Conservation (phyloP, 2,888 invertebrate species). For the Petrophora chlorosata region DNA sequence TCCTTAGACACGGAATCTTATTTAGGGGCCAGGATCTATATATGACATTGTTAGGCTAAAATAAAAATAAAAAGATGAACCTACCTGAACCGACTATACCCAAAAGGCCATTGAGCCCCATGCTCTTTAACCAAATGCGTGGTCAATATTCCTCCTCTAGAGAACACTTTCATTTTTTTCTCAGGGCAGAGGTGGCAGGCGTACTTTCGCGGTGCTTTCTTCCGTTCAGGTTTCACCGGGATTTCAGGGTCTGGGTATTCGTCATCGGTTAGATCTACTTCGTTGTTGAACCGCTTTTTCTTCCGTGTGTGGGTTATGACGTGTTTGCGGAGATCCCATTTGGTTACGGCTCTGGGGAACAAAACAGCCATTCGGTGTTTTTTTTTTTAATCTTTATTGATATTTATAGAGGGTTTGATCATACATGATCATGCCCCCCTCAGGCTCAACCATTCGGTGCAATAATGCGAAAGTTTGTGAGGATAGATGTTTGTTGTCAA, state of each 20-base stretch:
- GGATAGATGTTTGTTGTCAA: too few relatives aligned
- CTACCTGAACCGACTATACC: slow-evolving; percentile 89
- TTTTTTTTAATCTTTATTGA: too few relatives aligned
- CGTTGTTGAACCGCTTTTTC: slow-evolving; percentile 37
- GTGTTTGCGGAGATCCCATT: slow-evolving; percentile 85
- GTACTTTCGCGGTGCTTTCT: slow-evolving; percentile 59
- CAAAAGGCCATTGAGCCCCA: slow-evolving; percentile 88
- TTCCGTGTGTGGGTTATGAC: slow-evolving; percentile 70
- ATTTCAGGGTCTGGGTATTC: slow-evolving; percentile 52
- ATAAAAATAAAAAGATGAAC: too few relatives aligned
- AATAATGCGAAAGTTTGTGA: too few relatives aligned
- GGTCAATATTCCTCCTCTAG: slow-evolving; percentile 86
- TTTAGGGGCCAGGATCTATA: too few relatives aligned
- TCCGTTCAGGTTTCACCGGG: too few relatives aligned
- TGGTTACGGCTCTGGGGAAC: slow-evolving; percentile 81
- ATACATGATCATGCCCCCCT: too few relatives aligned
- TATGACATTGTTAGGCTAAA: too few relatives aligned
- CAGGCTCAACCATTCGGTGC: too few relatives aligned
- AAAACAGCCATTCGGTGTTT: too few relatives aligned
- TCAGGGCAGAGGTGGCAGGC: slow-evolving; percentile 90
- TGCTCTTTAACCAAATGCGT: slow-evolving; percentile 89
- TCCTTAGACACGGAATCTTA: too few relatives aligned
- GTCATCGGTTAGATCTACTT: slow-evolving; percentile 41
- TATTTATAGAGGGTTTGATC: too few relatives aligned
- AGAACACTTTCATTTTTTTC: slow-evolving; percentile 76